Base-by-base conservation (phyloP, 30 jellyfish, hydroid and myxozoan species). In the Phacellophora camtschatica region DNA sequence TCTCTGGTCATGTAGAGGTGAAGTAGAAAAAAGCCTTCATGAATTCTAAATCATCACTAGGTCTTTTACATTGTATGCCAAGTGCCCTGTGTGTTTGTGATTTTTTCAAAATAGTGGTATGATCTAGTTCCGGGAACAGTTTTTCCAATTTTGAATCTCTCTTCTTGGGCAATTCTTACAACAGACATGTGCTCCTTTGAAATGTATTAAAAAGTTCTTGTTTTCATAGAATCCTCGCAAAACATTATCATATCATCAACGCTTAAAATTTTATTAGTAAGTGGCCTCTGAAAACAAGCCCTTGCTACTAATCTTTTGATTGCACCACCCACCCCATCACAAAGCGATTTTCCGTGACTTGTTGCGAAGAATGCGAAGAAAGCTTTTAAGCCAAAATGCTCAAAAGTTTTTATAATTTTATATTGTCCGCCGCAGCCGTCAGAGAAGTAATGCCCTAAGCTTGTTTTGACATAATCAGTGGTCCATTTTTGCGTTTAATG, bases 371-470 rank as follows among this genome's bases (percentile, higher is more conserved):
- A 72, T 20, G 25, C 50, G 34, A 81, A 24, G 16, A 37, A 20
- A 68, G 71, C 31, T 19, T 3, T 4, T 2, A 43, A 20, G 16
- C 65, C 65, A 37, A 68, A 68, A 41, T 68, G 70, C 19, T 68
- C 67, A 69, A 4, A 34, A 33, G 57, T 71, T 19, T 15, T 35
- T 10, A 68, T 43, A 35, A 1, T 55, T 10, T 16, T 55, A 37
- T 32, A 55, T 37, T 75, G 88, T 19, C 69, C 69, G 18, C 68
- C 66, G 37, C 83, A 75, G 16, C 88, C 88, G 57, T 75, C 88
- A 57, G 59, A 15, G 46, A 75, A 75, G 82, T 72, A 72, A 11
- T 56, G 71, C 8, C 25, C 31, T 10, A 12, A 10, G 34, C 50
- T 45, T 22, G 19, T 51, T 4, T 5, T n/a, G 42, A 29, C 46